These are phyloP conservation scores for Ladona fulva DNA, from an alignment of 1,140 invertebrate genomes.

Conservation along the genomic window DNA sequence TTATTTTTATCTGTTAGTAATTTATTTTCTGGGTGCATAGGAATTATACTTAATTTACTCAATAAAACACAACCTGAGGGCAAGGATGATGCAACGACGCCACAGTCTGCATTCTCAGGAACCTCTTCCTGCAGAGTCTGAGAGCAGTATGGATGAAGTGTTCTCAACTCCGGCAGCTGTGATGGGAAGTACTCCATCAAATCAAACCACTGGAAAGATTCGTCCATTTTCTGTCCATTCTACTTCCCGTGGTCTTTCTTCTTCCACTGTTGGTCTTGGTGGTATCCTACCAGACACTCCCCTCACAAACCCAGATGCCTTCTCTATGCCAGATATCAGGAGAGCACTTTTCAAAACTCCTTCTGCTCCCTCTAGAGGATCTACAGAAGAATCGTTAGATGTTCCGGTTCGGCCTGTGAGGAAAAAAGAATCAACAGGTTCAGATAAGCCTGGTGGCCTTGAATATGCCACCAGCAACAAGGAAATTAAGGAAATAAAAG, in stretches of 20 bases:
- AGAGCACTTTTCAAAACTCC: slow-evolving; percentile 36
- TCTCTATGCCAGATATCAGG: slow-evolving; percentile 31
- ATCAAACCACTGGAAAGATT: background rate
- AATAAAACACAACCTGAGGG: background rate
- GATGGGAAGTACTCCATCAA: background rate
- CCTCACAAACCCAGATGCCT: slow-evolving; percentile 31
- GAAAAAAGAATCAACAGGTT: slow-evolving; percentile 19
- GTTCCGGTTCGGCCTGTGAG: background rate
- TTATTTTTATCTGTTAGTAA: no score
- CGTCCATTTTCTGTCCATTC: slow-evolving; percentile 26
- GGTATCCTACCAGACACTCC: slow-evolving; percentile 28
- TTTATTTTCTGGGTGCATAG: no score
- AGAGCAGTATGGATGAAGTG: background rate
- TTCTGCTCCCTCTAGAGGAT: slow-evolving; percentile 35
- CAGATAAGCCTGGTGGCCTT: background rate
- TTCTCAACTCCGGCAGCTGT: background rate
- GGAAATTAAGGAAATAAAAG: background rate
- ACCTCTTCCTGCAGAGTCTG: background rate
- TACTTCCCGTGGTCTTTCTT: slow-evolving; percentile 16
- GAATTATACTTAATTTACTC: no score
- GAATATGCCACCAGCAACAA: background rate
- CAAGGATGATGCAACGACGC: background rate
- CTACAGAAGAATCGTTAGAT: slow-evolving; percentile 16
- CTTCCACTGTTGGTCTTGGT: background rate
- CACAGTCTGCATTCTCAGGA: background rate